These are phyloP conservation scores for Papilio protenor DNA, from an alignment of 2,888 invertebrate genomes.

Conservation along the genomic window DNA sequence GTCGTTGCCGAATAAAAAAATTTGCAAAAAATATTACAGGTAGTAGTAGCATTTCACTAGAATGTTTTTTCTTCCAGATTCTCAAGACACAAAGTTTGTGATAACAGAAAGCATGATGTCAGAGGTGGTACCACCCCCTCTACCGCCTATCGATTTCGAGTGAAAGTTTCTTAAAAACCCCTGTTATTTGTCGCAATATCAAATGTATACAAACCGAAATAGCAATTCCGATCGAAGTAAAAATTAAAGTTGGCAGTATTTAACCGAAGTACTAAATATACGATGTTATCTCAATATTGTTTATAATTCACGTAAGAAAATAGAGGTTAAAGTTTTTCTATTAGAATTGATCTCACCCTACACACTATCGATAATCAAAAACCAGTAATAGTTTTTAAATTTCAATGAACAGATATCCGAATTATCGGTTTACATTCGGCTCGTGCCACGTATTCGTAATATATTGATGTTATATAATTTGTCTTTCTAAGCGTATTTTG, in stretches of 20 bases:
- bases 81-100: conserved; percentile 64
- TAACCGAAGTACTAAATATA: neutral
- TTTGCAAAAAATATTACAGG: no score
- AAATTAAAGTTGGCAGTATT: conserved; percentile 10
- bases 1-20: no score
- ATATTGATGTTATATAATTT: conserved; percentile 24
- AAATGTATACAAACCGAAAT: neutral
- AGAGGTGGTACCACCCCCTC: conserved; percentile 55
- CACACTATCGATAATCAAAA: neutral
- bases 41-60: no score
- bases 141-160: conserved; percentile 68
- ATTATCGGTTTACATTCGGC: neutral
- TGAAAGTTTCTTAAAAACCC: conserved; percentile 46
- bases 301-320: neutral
- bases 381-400: neutral
- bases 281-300: neutral
- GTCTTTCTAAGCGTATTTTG: conserved; percentile 45
- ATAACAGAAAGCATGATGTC: conserved; percentile 58
- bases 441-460: neutral
- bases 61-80: conserved; percentile 53
- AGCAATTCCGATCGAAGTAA: neutral
- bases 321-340: neutral
- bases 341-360: neutral
- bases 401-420: neutral
- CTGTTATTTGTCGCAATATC: neutral